Conservation (phyloP, 2,797 vertebrate genomes). For the Betta splendens region DNA sequence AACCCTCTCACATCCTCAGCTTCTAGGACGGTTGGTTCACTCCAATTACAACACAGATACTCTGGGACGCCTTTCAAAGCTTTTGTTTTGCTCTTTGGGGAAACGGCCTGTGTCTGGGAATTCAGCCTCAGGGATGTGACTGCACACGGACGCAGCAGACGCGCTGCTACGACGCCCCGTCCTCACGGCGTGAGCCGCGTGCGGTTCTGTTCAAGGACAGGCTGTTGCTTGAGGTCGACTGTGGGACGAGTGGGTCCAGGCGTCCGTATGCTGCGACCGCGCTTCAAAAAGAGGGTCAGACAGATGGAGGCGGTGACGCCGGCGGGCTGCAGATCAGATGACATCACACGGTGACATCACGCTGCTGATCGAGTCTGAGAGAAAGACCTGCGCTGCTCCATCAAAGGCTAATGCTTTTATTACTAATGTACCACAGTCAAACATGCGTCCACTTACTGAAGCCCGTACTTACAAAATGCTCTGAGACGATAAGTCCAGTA, state of each 20-base stretch:
- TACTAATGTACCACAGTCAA: background rate
- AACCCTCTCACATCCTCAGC: background rate
- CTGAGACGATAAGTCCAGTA: too few species aligned
- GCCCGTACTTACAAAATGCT: too few species aligned
- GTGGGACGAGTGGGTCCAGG: constrained; percentile 24
- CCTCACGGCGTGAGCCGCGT: too few species aligned
- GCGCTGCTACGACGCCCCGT: too few species aligned
- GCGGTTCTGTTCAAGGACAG: constrained; percentile 43
- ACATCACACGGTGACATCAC: constrained; percentile 10
- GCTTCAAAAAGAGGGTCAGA: constrained; percentile 67
- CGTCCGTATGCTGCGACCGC: constrained; percentile 65
- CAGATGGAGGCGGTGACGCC: constrained; percentile 64
- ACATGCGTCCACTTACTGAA: background rate
- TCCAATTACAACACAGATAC: background rate
- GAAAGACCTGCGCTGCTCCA: too few species aligned
- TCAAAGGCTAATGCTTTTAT: too few species aligned
- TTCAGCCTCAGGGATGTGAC: constrained; percentile 3
- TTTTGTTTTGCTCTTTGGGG: background rate
- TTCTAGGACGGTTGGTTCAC: background rate
- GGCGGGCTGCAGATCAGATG: constrained; percentile 38
- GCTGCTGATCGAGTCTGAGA: too few species aligned
- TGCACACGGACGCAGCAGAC: too few species aligned
- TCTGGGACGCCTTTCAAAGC: background rate
- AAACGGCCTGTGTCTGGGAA: background rate
- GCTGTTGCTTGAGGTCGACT: constrained; percentile 39